A percentile compares a stretch with the other conserved stretches of the same genome.
phyloP scores from a whole-genome alignment of 2,113 vertebrate species.

The Gobius niger region DNA sequence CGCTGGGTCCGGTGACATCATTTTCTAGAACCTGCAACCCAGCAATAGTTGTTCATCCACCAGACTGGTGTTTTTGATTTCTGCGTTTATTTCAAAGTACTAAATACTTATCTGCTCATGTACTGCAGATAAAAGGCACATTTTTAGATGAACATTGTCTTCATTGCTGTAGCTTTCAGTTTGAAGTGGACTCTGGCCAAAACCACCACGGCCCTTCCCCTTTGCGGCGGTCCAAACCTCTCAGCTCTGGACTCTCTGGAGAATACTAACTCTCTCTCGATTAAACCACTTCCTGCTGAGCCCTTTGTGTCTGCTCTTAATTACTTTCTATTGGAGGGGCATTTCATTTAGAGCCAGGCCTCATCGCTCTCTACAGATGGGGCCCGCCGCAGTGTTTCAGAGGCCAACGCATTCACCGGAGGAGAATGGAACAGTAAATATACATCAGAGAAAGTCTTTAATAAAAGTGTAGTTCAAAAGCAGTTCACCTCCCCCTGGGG shows the following conservation, averaged over 20 bases:
- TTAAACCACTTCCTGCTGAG: slow-evolving; percentile 72
- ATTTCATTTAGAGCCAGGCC: slow-evolving; percentile 57
- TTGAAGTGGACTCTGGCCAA: slow-evolving; percentile 41
- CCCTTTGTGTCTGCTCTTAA: slow-evolving; percentile 75
- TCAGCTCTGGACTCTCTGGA: slow-evolving; percentile 45
- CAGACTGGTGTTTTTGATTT: no score
- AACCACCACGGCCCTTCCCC: slow-evolving; percentile 21
- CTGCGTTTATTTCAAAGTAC: no score
- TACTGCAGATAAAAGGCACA: not conserved
- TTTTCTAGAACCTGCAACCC: no score
- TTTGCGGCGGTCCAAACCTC: slow-evolving; percentile 36
- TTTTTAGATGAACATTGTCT: not conserved
- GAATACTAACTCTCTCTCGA: slow-evolving; percentile 62
- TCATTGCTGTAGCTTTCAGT: not conserved
- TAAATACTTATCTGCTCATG: no score
- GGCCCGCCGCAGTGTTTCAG: slow-evolving; percentile 22
- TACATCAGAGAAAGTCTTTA: slow-evolving; percentile 22
- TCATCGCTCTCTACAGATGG: slow-evolving; percentile 58
- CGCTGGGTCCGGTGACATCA: no score
- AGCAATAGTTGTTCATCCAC: no score
- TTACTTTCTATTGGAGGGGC: slow-evolving; percentile 58
- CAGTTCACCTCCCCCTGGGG: not conserved
- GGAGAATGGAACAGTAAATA: slow-evolving; percentile 53
- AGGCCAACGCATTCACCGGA: slow-evolving; percentile 46
- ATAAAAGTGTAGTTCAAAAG: slow-evolving; percentile 39